Evolutionary conservation across 1,140 invertebrate species (phyloP), one percentile per base, ranked within the genome.

Genomic region (Bombus waltoni): DNA sequence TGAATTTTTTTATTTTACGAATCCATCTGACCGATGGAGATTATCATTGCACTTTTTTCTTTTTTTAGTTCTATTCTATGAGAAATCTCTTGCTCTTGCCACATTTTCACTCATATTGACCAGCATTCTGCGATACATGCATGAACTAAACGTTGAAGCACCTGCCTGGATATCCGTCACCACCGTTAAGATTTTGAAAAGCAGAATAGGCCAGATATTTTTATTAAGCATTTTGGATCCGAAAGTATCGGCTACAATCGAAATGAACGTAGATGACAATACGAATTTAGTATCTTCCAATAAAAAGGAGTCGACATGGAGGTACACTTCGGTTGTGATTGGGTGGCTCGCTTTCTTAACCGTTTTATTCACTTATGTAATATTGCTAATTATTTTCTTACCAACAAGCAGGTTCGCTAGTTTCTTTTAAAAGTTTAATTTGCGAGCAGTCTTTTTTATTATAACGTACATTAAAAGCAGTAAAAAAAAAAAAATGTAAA

Each of bases 51-150:
- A 22, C 18, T 22, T 11, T 78, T 72, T 81, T 93, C 73, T 85
- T 71, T 83, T 93, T 94, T 15, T 88, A 96, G 95, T 96, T 13
- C 10, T 94, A 5, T 95, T 96, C 74, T 96, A 95, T 77, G 92
- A 94, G 22, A 92, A 89, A 25, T 95, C 95, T 28, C 87, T 96
- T 42, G 85, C 93, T 1, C 71, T 96, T 62, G 93, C 96, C 32
- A 81, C 89, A 1, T 83, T 95, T 3, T 93, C 94, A 3, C 81
- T 96, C n/a, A 87, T 96, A 0, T 68, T 96, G 10, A 95, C 95
- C 0, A 94, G 94, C 35, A 38, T 95, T 13, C 89, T 95, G 22
- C 92, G 92, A 9, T 75, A 91, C 32, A 11, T 94, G 18, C 81
- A 88, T 72, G 75, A 85, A 59, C 38, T 90, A 13, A 90, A 62